phyloP scores from a whole-genome alignment of 2,888 invertebrate genomes.

The Drosophila austrosaltans region DNA sequence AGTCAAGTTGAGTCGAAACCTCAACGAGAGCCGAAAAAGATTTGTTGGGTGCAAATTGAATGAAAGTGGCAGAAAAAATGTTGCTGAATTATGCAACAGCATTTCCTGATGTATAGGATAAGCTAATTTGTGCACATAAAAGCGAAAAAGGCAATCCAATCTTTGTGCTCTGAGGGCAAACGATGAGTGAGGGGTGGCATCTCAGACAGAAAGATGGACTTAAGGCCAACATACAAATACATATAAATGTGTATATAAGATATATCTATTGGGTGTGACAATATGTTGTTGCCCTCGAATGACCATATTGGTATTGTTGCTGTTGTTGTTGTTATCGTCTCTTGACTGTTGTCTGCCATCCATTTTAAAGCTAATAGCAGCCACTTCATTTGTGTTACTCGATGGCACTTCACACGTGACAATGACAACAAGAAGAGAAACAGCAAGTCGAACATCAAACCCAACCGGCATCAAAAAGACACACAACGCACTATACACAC shows the following conservation, averaged over 20 bases:
- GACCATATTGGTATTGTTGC: too few relatives aligned
- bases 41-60: constrained; percentile 79
- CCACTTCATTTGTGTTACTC: constrained; percentile 75
- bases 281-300: not conserved
- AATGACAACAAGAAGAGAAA: constrained; percentile 63
- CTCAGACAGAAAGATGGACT: not conserved
- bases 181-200: constrained; percentile 27
- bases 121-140: constrained; percentile 76
- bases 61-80: constrained; percentile 79
- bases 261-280: constrained; percentile 3
- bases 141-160: constrained; percentile 38
- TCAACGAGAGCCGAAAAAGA: constrained; percentile 48
- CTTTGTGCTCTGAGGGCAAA: too few relatives aligned
- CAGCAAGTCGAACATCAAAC: constrained; percentile 6
- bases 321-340: not conserved
- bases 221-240: not conserved
- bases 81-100: constrained; percentile 76
- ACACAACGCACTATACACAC: constrained; percentile 14
- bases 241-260: not conserved
- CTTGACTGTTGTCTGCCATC: constrained; percentile 40
- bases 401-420: constrained; percentile 78
- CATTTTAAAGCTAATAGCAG: constrained; percentile 77
- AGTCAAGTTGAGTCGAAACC: constrained; percentile 33
- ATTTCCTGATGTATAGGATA: constrained; percentile 73
- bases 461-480: constrained; percentile 42